Base-by-base conservation (phyloP, 2,888 invertebrate species). In the Lasius platythorax region DNA sequence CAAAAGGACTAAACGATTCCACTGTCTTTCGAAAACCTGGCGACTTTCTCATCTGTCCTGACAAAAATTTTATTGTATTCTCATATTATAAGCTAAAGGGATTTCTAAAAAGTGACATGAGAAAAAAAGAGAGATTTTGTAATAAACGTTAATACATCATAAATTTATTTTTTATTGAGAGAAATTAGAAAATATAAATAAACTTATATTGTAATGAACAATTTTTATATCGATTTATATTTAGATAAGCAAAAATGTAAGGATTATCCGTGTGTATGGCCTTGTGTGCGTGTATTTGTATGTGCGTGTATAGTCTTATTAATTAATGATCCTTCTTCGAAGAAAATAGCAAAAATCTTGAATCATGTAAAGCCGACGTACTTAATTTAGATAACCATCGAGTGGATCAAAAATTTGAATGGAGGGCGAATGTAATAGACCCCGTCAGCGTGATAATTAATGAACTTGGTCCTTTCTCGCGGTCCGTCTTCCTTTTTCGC, bases 311-410 rank as follows among this genome's bases (percentile, higher is more conserved):
- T 50, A 1, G n/a, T 50, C 50, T 50, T 50, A 50, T 50, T 50
- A 50, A 91, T 92, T 91, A 92, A 92, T 89, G 89, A 91, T 76
- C 68, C 46, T 37, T 23, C 46, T 23, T 28, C 53, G 12, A 43
- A 81, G 79, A 78, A 75, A 70, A 85, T 56, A 37, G 4, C 58
- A 66, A 85, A 87, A 89, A 75, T 81, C 46, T 84, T 63, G 82
- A 83, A 85, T 87, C 83, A 82, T 61, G 70, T 76, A 37, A 76
- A 87, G 67, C 81, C 53, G 79, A 72, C 88, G 84, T 82, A 85
- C 82, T 90, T 91, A 92, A 92, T 93, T 92, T 92, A 93, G 92
- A 92, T 92, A 92, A 88, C 86, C 81, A 92, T 92, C 92, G 89
- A 86, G 70, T 84, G 91, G 87, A 88, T 91, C 89, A 89, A 87